Base-by-base conservation (phyloP, 2,888 invertebrate genomes). In the Agrotis exclamationis region DNA sequence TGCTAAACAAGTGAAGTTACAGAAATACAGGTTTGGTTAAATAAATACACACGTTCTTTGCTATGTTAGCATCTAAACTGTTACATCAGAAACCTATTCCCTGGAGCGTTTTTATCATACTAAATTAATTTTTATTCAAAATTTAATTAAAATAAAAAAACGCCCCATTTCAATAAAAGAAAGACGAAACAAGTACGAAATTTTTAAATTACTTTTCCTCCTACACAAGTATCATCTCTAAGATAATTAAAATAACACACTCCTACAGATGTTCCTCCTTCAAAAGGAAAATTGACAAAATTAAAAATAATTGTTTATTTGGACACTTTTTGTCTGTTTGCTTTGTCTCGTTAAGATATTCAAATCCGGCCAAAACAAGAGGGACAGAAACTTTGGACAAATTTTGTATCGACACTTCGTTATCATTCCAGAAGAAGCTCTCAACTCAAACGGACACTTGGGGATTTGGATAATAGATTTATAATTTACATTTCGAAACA, bases 361-460 rank as follows among this genome's bases (percentile, higher is more conserved):
- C 82, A 85, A 83, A 85, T 83, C 75, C 69, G 77, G 80, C 75
- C 77, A 76, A 85, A 85, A 76, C 76, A 74, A 79, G 71, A 59
- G 71, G 74, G 59, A 74, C 66, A 45, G 47, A 83, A 83, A 85
- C 79, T 80, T 83, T 66, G 62, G 53, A 68, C 77, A 79, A 85
- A 83, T 80, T 83, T 78, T 58, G 83, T 80, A 85, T 83, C 77
- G 82, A 83, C 77, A 82, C 82, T 85, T 85, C 77, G 84, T 82
- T 85, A 83, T 85, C 79, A 71, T 71, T 74, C 79, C 65, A 59
- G 58, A 73, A 79, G 79, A 80, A 82, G 73, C 76, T 72, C 68
- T 76, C 70, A 64, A 75, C 81, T 81, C 85, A 82, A 85, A 85
- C 79, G 84, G 85, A 85, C 84, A 70, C 81, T 85, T 71, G 64